These are phyloP conservation scores for Dreissena rostriformis DNA, from an alignment of 1,140 invertebrate genomes.

Conservation along the genomic window DNA sequence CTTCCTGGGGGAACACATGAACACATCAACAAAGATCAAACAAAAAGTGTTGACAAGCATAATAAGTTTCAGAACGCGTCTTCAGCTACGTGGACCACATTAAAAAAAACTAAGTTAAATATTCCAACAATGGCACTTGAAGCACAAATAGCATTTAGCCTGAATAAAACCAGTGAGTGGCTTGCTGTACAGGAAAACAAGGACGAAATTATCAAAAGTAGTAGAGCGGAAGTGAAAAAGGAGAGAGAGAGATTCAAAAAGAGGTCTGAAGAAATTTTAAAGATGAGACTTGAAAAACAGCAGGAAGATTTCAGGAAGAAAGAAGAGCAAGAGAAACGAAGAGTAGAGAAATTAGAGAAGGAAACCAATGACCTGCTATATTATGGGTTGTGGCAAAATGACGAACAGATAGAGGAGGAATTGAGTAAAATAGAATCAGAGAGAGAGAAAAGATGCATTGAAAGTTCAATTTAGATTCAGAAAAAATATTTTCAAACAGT, in stretches of 20 bases:
- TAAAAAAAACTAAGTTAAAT: slow-evolving; percentile 22
- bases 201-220: not conserved
- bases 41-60: too few relatives aligned
- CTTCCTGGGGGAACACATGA: too few relatives aligned
- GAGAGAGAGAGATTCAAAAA: slow-evolving; percentile 17
- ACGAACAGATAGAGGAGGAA: not conserved
- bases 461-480: slow-evolving; percentile 23
- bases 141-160: slow-evolving; percentile 20
- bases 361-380: slow-evolving; percentile 11
- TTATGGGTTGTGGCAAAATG: slow-evolving; percentile 32
- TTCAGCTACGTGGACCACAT: slow-evolving; percentile 34
- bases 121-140: slow-evolving; percentile 12
- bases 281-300: slow-evolving; percentile 6
- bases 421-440: slow-evolving; percentile 8
- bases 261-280: not conserved
- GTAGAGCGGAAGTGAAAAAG: slow-evolving; percentile 6
- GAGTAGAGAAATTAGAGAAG: slow-evolving; percentile 8
- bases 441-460: slow-evolving; percentile 1
- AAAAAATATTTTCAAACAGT: too few relatives aligned
- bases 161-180: slow-evolving; percentile 40
- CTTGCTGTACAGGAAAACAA: not conserved
- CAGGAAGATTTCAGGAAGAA: slow-evolving; percentile 2
- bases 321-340: slow-evolving; percentile 2
- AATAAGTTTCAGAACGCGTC: too few relatives aligned
- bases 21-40: slow-evolving; percentile 22